Evolutionary conservation across 2,888 invertebrate genomes (phyloP).

Genomic region (Linnaemya tessellans): DNA sequence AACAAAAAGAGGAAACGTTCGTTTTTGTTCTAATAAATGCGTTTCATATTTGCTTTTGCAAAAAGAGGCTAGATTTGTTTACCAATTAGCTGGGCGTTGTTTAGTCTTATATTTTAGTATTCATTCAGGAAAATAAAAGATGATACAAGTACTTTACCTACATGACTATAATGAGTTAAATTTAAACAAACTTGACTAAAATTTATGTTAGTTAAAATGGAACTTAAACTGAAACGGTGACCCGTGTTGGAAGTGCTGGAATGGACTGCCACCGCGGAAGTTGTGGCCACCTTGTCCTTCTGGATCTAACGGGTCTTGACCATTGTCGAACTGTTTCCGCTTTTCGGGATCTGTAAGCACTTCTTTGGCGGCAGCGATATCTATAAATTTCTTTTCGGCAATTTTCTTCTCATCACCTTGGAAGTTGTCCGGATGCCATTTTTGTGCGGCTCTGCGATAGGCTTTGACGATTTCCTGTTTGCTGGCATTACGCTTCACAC

Average conservation of each 20-base stretch:
- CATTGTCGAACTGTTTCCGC: slow-evolving; percentile 95
- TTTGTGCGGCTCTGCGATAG: slow-evolving; percentile 97
- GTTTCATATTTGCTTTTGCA: background rate
- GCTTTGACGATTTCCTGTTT: slow-evolving; percentile 98
- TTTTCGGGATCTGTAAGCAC: slow-evolving; percentile 94
- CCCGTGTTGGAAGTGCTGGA: slow-evolving; percentile 92
- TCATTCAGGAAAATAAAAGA: background rate
- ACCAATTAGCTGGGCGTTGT: background rate
- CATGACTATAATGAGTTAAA: slow-evolving; percentile 50
- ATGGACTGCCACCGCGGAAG: slow-evolving; percentile 87
- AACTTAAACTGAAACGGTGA: slow-evolving; percentile 98
- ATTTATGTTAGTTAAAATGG: slow-evolving; percentile 91
- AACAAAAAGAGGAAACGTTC: background rate
- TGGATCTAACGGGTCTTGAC: slow-evolving; percentile 98
- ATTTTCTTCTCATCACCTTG: slow-evolving; percentile 94
- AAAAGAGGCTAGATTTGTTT: background rate
- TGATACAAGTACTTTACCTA: slow-evolving; percentile 50
- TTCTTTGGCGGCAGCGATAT: slow-evolving; percentile 99
- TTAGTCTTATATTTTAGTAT: slow-evolving; percentile 6
- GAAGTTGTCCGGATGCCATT: slow-evolving; percentile 99
- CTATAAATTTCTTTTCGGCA: slow-evolving; percentile 99
- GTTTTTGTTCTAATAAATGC: slow-evolving; percentile 39
- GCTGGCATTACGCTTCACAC: slow-evolving; percentile 93
- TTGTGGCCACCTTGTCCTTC: slow-evolving; percentile 86
- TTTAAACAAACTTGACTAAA: slow-evolving; percentile 64